phyloP scores from a whole-genome alignment of 2,797 vertebrate genomes.

The Argyrosomus regius region DNA sequence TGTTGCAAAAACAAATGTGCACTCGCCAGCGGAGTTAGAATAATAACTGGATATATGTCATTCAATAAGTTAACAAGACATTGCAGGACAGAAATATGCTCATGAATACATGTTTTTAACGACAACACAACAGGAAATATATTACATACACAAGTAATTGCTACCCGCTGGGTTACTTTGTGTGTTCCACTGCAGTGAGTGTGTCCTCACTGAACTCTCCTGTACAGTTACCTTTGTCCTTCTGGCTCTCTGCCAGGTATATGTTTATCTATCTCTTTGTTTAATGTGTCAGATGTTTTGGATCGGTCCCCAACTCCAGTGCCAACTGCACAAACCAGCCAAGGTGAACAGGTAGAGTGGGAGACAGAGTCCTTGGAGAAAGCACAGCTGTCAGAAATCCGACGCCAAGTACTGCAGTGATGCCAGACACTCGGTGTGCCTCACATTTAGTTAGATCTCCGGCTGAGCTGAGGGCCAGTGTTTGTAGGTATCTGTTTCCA shows the following conservation, averaged over 20 bases:
- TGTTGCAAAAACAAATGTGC: neutral
- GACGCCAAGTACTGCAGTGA: conserved; percentile 68
- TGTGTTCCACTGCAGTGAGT: conserved; percentile 49
- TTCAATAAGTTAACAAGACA: neutral
- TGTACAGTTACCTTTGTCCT: conserved; percentile 71
- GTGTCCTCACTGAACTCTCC: conserved; percentile 50
- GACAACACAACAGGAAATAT: conserved; percentile 7
- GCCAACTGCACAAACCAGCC: conserved; percentile 52
- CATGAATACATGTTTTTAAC: conserved; percentile 1
- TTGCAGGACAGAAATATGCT: neutral
- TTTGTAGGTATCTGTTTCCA: conserved; percentile 70
- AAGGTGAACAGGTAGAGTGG: conserved; percentile 73
- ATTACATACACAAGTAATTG: neutral
- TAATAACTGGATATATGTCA: neutral
- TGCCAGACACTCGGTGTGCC: conserved; percentile 72
- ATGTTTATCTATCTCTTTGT: conserved; percentile 73
- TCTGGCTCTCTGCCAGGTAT: conserved; percentile 57
- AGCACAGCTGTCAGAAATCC: conserved; percentile 78
- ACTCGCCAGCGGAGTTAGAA: neutral
- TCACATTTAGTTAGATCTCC: conserved; percentile 69
- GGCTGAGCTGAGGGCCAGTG: conserved; percentile 63
- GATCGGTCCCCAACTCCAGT: conserved; percentile 25
- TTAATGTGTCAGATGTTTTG: conserved; percentile 72
- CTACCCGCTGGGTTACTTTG: neutral
- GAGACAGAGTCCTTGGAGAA: conserved; percentile 75